phyloP scores from a whole-genome alignment of 1,140 invertebrate genomes.

The Druon quercuslanigerum region DNA sequence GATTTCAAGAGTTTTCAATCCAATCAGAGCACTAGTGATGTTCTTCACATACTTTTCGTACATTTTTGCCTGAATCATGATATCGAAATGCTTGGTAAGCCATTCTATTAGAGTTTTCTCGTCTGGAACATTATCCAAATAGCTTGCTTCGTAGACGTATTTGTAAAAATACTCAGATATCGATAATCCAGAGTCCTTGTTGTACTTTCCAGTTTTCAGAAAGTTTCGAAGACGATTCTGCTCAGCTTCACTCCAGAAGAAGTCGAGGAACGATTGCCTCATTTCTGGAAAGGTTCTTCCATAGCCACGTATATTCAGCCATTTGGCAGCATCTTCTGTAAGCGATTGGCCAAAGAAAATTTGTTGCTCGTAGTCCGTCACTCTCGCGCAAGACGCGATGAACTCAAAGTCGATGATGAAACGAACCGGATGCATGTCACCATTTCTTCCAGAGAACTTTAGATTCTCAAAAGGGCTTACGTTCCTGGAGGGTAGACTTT shows the following conservation, averaged over 20 bases:
- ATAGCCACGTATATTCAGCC: background rate
- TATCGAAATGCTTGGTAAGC: background rate
- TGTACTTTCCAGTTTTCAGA: slow-evolving; percentile 5
- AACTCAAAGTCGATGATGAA: background rate
- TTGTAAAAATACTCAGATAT: background rate
- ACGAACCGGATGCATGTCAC: background rate
- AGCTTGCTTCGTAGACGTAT: background rate
- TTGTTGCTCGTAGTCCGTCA: background rate
- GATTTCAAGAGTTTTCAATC: background rate
- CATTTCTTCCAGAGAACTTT: background rate
- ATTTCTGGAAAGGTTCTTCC: background rate
- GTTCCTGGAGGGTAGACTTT: background rate
- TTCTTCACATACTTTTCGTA: background rate
- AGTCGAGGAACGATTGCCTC: background rate
- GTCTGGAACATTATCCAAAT: background rate
- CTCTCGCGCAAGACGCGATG: background rate
- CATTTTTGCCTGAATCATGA: background rate
- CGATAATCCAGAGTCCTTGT: background rate
- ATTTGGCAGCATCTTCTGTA: background rate
- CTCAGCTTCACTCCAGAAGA: background rate
- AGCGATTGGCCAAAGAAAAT: background rate
- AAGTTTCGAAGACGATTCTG: background rate
- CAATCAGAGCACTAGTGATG: background rate
- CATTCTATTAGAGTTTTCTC: background rate
- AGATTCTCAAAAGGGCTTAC: background rate